Conservation (phyloP, 2,113 vertebrate species). For the Eira barbara region DNA sequence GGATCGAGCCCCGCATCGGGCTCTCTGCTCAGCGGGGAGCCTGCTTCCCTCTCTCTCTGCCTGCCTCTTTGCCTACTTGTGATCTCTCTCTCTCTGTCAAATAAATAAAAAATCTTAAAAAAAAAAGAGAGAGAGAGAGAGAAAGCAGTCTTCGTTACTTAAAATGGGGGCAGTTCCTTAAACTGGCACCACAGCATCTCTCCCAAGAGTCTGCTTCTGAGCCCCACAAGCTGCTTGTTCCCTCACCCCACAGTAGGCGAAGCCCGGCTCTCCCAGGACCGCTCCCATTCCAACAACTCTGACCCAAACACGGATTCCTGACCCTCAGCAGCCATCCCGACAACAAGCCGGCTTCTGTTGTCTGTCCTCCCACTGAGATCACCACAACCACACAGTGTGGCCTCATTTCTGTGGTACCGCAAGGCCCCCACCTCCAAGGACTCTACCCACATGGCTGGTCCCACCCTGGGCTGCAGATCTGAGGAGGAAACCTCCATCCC, state of each 20-base stretch:
- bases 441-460: background rate
- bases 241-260: background rate
- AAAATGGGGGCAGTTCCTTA: background rate
- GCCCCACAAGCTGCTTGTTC: background rate
- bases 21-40: too few relatives aligned
- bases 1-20: too few relatives aligned
- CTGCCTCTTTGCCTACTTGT: too few relatives aligned
- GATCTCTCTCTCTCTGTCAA: too few relatives aligned
- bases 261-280: background rate
- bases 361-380: background rate
- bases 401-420: background rate
- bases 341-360: background rate
- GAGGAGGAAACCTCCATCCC: background rate
- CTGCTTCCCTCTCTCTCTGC: too few relatives aligned
- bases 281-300: background rate
- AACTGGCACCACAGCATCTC: background rate
- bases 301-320: background rate
- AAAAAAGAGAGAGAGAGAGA: background rate
- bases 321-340: background rate
- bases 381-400: background rate
- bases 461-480: background rate
- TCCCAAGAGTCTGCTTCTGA: background rate
- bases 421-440: background rate
- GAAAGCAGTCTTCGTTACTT: background rate
- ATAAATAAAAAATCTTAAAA: too few relatives aligned